These are phyloP conservation scores for Oncorhynchus keta DNA, from an alignment of 2,113 vertebrate genomes.

Conservation along the genomic window DNA sequence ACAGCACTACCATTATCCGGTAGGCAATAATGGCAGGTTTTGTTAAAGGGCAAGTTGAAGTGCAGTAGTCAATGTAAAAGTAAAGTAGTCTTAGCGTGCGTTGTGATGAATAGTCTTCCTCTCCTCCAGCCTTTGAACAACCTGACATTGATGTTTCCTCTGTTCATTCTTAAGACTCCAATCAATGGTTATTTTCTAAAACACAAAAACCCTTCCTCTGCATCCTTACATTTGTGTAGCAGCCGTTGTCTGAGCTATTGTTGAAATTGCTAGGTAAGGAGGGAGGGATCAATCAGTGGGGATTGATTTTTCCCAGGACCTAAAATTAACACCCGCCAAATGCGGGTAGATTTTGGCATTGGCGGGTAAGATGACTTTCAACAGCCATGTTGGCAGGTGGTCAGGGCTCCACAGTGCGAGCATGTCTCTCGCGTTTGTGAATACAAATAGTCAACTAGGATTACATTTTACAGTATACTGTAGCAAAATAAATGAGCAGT, in stretches of 20 bases:
- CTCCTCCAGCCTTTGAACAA: neutral
- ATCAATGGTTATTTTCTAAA: conserved; percentile 39
- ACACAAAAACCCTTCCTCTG: conserved; percentile 24
- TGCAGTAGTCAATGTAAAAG: conserved; percentile 7
- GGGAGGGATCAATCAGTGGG: conserved; percentile 41
- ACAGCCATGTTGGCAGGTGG: too few species aligned
- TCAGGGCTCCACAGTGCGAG: too few species aligned
- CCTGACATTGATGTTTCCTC: conserved; percentile 14
- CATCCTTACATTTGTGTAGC: conserved; percentile 15
- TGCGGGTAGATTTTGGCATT: too few species aligned
- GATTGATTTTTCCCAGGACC: conserved; percentile 34
- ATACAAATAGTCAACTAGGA: too few species aligned
- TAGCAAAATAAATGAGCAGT: too few species aligned
- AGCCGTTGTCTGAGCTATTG: conserved; percentile 9
- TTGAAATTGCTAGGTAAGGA: conserved; percentile 40
- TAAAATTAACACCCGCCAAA: too few species aligned
- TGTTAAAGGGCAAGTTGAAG: conserved; percentile 24
- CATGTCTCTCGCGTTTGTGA: too few species aligned
- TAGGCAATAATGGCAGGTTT: conserved; percentile 37
- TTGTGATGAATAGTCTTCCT: conserved; percentile 7
- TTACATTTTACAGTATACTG: too few species aligned
- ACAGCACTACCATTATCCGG: conserved; percentile 19
- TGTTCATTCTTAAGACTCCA: conserved; percentile 12
- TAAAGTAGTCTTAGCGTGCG: conserved; percentile 14
- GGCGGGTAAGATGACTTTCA: too few species aligned